Evolutionary conservation across 1,140 invertebrate genomes (phyloP).

Genomic region (Tetragonula clypearis): DNA sequence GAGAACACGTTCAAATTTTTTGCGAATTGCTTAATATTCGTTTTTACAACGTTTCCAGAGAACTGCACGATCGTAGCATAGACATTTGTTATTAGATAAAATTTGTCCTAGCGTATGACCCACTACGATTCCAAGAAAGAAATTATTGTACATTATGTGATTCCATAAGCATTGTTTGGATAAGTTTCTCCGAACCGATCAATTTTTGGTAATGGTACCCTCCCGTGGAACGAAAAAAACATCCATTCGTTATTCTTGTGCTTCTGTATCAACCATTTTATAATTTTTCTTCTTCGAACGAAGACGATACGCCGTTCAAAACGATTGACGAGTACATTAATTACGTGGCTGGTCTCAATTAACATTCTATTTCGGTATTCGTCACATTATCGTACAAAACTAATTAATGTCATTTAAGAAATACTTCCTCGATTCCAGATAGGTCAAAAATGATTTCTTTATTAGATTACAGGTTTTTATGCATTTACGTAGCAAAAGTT

Average conservation of each 20-base stretch:
- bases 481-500: too few species aligned
- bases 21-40: neutral
- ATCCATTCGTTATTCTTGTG: conserved; percentile 12
- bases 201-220: conserved; percentile 43
- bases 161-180: conserved; percentile 63
- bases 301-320: neutral
- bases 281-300: neutral
- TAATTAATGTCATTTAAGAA: too few species aligned
- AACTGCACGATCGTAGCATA: neutral
- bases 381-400: neutral
- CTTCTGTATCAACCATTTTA: neutral
- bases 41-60: neutral
- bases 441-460: too few species aligned
- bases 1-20: too few species aligned
- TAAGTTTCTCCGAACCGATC: conserved; percentile 58
- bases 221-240: conserved; percentile 22
- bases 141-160: conserved; percentile 66
- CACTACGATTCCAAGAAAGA: conserved; percentile 68
- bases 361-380: neutral
- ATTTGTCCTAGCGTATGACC: conserved; percentile 21
- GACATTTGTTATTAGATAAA: neutral
- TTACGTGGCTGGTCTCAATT: neutral
- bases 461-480: too few species aligned
- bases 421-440: too few species aligned
- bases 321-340: neutral